Percentiles rank a stretch among this genome's conserved stretches.
Conservation (phyloP, 2,113 vertebrate species). For the Solea senegalensis region DNA sequence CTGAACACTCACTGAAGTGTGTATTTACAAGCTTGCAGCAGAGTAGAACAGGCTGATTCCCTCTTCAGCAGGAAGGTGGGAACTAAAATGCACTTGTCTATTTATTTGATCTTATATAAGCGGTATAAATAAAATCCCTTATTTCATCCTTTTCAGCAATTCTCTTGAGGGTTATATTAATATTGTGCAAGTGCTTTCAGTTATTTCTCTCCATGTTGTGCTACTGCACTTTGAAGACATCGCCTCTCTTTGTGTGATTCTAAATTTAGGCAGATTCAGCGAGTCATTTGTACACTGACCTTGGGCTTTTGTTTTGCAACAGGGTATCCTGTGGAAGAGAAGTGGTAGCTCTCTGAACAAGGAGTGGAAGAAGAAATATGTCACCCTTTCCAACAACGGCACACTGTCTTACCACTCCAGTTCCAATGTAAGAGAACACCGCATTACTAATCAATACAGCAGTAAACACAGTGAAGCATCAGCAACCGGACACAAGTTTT, state of each 20-base stretch:
- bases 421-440: conserved; percentile 86
- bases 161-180: conserved; percentile 54
- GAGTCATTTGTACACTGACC: not conserved
- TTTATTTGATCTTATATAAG: conserved; percentile 56
- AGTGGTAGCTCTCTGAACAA: conserved; percentile 96
- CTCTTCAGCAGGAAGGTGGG: conserved; percentile 11
- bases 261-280: conserved; percentile 42
- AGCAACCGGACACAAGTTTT: not conserved
- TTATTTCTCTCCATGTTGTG: conserved; percentile 14
- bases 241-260: not conserved
- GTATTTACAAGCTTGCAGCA: conserved; percentile 2
- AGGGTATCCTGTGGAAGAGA: conserved; percentile 94
- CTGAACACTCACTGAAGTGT: not conserved
- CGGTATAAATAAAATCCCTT: conserved; percentile 10
- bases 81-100: conserved; percentile 27
- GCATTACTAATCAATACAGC: conserved; percentile 14
- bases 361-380: conserved; percentile 98
- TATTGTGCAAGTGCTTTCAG: conserved; percentile 35
- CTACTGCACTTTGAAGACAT: conserved; percentile 33
- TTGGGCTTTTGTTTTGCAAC: conserved; percentile 11
- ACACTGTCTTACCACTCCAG: conserved; percentile 93
- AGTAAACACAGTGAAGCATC: conserved; percentile 14
- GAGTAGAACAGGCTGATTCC: not conserved
- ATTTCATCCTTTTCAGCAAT: conserved; percentile 45
- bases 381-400: conserved; percentile 92